Conservation (phyloP, 92 coral and sea anemone species). For the Paragorgia papillata region DNA sequence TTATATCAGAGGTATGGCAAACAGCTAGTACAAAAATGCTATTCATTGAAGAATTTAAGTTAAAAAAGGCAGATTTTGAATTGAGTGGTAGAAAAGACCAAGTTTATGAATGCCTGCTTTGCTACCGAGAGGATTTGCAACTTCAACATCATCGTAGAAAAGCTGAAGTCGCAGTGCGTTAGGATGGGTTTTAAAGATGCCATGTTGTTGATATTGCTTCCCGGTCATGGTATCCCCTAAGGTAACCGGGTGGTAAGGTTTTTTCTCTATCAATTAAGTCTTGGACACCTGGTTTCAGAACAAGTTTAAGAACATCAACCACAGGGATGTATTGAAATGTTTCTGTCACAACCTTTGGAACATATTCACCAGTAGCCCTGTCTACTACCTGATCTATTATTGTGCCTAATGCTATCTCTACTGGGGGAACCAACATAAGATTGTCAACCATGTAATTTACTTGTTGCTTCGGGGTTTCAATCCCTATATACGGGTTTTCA, state of each 20-base stretch:
- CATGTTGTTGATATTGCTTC: conserved; percentile 3
- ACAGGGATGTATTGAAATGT: too few species aligned
- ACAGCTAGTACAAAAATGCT: too few species aligned
- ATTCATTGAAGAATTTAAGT: not conserved
- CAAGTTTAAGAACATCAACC: not conserved
- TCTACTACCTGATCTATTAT: too few species aligned
- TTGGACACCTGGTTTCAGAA: not conserved
- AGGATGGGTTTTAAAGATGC: not conserved
- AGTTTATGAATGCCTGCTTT: conserved; percentile 3
- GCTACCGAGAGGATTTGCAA: not conserved
- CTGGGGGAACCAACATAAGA: too few species aligned
- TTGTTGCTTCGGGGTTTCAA: too few species aligned
- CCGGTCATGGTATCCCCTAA: not conserved
- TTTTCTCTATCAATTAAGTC: not conserved
- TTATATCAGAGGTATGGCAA: too few species aligned
- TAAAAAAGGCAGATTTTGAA: not conserved
- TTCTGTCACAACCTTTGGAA: too few species aligned
- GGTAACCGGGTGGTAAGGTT: not conserved
- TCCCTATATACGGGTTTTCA: too few species aligned
- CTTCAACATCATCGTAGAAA: conserved; percentile 5
- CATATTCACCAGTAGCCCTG: too few species aligned
- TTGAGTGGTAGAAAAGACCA: not conserved
- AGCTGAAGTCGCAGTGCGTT: not conserved
- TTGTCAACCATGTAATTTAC: too few species aligned
- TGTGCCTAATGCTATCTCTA: too few species aligned